Percentiles rank a stretch among this genome's conserved stretches.
phyloP scores from a whole-genome alignment of 2,888 invertebrate species.

The Ctenicera cuprea region DNA sequence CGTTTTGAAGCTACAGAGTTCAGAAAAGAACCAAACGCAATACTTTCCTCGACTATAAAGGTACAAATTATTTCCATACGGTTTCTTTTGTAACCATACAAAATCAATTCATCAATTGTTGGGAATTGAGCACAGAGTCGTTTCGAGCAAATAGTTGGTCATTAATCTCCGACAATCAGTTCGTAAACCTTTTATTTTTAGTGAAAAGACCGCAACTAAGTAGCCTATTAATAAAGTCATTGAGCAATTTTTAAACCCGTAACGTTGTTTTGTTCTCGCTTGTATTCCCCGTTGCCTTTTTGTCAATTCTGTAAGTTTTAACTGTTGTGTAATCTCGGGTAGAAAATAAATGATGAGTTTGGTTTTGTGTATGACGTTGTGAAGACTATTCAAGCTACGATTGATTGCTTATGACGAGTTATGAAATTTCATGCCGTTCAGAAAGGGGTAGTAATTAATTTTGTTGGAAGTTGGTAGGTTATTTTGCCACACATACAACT shows the following conservation, averaged over 20 bases:
- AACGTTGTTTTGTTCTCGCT: slow-evolving; percentile 9
- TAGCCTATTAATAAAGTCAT: slow-evolving; percentile 16
- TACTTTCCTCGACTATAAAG: neutral
- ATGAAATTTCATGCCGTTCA: slow-evolving; percentile 3
- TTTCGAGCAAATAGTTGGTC: slow-evolving; percentile 13
- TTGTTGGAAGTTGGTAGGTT: neutral
- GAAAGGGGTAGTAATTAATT: slow-evolving; percentile 9
- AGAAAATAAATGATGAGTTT: slow-evolving; percentile 14
- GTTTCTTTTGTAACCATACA: neutral
- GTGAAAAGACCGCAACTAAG: slow-evolving; percentile 18
- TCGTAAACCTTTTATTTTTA: slow-evolving; percentile 13
- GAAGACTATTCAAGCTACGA: neutral
- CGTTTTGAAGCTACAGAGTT: too few relatives aligned
- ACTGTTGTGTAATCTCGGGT: neutral
- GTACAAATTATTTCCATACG: neutral
- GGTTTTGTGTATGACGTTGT: slow-evolving; percentile 11
- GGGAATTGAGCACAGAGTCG: neutral
- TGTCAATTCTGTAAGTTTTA: slow-evolving; percentile 2
- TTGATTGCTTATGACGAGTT: slow-evolving; percentile 29
- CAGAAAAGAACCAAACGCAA: too few relatives aligned
- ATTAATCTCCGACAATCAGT: slow-evolving; percentile 12
- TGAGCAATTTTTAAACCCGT: slow-evolving; percentile 1
- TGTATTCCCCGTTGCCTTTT: neutral
- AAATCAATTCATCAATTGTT: slow-evolving; percentile 20
- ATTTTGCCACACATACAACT: neutral